Evolutionary conservation across 1,140 invertebrate species (phyloP).

Genomic region (Melitaea cinxia): DNA sequence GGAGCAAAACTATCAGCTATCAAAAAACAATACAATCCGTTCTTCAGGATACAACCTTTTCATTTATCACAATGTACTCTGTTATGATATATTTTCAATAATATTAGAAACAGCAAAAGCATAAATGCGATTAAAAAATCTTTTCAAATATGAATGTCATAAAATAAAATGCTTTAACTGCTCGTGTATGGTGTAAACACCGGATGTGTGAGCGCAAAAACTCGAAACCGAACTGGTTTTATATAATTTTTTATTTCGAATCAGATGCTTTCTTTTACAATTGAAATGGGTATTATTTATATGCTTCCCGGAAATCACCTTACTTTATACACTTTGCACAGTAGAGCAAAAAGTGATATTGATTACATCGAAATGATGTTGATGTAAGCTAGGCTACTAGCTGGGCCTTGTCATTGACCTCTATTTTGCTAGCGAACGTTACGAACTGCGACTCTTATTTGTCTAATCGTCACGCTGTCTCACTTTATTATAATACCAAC

Average conservation of each 20-base stretch:
- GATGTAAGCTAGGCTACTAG: slow-evolving; percentile 51
- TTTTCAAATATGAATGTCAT: slow-evolving; percentile 37
- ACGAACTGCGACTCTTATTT: slow-evolving; percentile 47
- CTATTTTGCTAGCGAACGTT: slow-evolving; percentile 68
- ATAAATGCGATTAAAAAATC: slow-evolving; percentile 22
- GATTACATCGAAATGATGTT: slow-evolving; percentile 33
- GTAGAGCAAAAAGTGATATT: slow-evolving; percentile 31
- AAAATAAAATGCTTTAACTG: slow-evolving; percentile 38
- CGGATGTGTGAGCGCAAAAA: slow-evolving; percentile 57
- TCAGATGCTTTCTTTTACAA: slow-evolving; percentile 40
- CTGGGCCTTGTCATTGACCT: slow-evolving; percentile 76
- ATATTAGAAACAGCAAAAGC: not conserved
- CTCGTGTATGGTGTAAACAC: slow-evolving; percentile 33
- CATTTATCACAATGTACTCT: slow-evolving; percentile 5
- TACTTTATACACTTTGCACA: slow-evolving; percentile 23
- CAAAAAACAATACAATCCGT: slow-evolving; percentile 10
- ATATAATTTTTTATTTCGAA: slow-evolving; percentile 55
- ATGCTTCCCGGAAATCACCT: slow-evolving; percentile 33
- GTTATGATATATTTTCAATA: slow-evolving; percentile 24
- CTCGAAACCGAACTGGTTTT: slow-evolving; percentile 50
- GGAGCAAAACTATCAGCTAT: slow-evolving; percentile 34
- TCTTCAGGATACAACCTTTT: slow-evolving; percentile 2
- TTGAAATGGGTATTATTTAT: slow-evolving; percentile 35
- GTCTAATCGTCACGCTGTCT: slow-evolving; percentile 52
- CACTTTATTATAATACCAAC: slow-evolving; percentile 28